phyloP scores from a whole-genome alignment of 1,140 invertebrate species.

The Phocides pigmalion region DNA sequence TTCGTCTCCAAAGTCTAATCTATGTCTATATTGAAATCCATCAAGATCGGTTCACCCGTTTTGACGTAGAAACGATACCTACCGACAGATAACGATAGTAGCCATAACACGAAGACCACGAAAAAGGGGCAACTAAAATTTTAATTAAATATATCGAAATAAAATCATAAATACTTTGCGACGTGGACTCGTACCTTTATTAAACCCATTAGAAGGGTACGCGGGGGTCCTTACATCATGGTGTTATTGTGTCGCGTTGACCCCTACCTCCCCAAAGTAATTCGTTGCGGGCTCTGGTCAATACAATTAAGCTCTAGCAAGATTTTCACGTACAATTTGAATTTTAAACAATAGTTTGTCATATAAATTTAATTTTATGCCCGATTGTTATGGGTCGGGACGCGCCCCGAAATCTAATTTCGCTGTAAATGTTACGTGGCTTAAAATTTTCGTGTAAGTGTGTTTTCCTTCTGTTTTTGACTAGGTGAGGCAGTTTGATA shows the following conservation, averaged over 20 bases:
- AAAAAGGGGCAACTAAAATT: constrained; percentile 51
- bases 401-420: constrained; percentile 34
- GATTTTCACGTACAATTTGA: constrained; percentile 80
- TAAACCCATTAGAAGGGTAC: constrained; percentile 74
- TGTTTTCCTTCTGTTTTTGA: not conserved
- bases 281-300: constrained; percentile 59
- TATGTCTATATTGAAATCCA: no score
- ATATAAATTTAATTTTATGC: constrained; percentile 79
- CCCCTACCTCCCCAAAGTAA: constrained; percentile 46
- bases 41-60: no score
- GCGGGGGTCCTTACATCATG: constrained; percentile 57
- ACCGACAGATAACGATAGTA: not conserved
- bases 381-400: constrained; percentile 39
- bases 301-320: constrained; percentile 75
- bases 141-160: constrained; percentile 80
- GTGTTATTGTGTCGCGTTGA: constrained; percentile 63
- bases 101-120: not conserved
- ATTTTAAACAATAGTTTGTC: constrained; percentile 83
- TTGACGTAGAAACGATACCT: no score
- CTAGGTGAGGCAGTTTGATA: not conserved
- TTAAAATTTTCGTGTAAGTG: constrained; percentile 28
- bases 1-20: no score
- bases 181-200: constrained; percentile 76
- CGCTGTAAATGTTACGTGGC: constrained; percentile 20
- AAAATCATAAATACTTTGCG: constrained; percentile 74